Evolutionary conservation across 2,888 invertebrate species (phyloP), one percentile per base, ranked within the genome.

Genomic region (Drosophila nigricruria): DNA sequence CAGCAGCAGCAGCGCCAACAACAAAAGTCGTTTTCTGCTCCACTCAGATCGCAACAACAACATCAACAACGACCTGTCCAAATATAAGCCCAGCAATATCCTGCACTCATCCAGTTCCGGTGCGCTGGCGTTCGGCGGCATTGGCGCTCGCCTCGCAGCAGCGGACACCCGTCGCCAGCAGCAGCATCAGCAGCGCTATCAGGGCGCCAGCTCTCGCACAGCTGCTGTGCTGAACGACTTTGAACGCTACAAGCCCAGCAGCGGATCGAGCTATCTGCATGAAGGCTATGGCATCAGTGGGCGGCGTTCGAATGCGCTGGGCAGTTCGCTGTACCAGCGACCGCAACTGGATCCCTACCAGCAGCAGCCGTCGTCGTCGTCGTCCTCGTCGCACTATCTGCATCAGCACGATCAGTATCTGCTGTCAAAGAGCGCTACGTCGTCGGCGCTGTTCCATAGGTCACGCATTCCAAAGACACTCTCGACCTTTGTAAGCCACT

Each of bases 381-480:
- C 63, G 32, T 47, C 69, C 12, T 81, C 88, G 63, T 80, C 82
- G 50, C 82, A 79, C 49, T 83, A 86, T 54, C 73, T 77, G 60
- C 90, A 90, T 58, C 89, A 89, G 66, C 90, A 88, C 40, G 79
- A 91, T 73, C 82, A 87, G 18, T 88, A 91, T 71, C 72, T 86
- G 84, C 83, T 93, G 73, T 83, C 92, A 34, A 93, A 91, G 81
- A 92, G 92, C 73, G 91, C 92, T 73, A 91, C 92, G 56, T 91
- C 94, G 93, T 90, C 94, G 92, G 91, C 93, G 91, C 93, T 94
- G 94, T 92, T 94, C 93, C 89, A 92, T 86, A 92, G 92, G 90
- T 93, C 93, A 87, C 93, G 93, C 92, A 93, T 93, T 92, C 93
- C 93, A 92, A 93, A 92, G 91, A 91, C 91, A 81, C 91, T 92